phyloP scores from a whole-genome alignment of 2,888 invertebrate species.

The Brenthis hecate region DNA sequence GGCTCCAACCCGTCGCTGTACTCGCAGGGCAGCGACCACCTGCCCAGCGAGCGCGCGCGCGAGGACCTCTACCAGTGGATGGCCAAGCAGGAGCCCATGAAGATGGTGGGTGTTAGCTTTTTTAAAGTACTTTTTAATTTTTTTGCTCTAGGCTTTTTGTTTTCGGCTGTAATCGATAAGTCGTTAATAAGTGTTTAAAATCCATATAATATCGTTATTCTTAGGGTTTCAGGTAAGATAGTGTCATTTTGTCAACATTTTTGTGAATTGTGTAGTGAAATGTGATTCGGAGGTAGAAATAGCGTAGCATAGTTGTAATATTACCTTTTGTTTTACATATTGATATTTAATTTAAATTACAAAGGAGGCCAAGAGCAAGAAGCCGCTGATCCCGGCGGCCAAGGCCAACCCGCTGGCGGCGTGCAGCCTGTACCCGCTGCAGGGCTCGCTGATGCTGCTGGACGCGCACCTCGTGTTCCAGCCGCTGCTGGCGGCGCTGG shows the following conservation, averaged over 20 bases:
- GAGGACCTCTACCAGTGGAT: slow-evolving; percentile 98
- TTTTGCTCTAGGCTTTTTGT: neutral
- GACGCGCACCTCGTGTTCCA: slow-evolving; percentile 97
- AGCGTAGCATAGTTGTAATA: no score
- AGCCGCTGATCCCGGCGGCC: slow-evolving; percentile 71
- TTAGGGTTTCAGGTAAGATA: no score
- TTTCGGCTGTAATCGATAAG: neutral
- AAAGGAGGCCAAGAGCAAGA: slow-evolving; percentile 71
- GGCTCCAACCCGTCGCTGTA: slow-evolving; percentile 86
- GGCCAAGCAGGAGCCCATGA: slow-evolving; percentile 92
- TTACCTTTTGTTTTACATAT: no score
- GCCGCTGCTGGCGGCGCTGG: slow-evolving; percentile 93
- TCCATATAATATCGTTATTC: no score
- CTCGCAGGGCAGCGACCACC: slow-evolving; percentile 78
- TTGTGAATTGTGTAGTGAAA: no score
- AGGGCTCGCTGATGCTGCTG: slow-evolving; percentile 91
- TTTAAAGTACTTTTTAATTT: neutral
- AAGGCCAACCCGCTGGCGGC: slow-evolving; percentile 61
- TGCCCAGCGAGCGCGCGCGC: slow-evolving; percentile 83
- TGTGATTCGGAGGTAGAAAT: no score
- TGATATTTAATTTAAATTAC: no score
- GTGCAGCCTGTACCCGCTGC: slow-evolving; percentile 88
- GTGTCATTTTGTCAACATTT: no score
- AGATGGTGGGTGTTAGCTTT: slow-evolving; percentile 57
- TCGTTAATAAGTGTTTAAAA: no score